A percentile compares a stretch with the other conserved stretches of the same genome.
These are phyloP conservation scores for Phyllotreta striolata DNA, from an alignment of 2,888 invertebrate genomes.

Conservation along the genomic window DNA sequence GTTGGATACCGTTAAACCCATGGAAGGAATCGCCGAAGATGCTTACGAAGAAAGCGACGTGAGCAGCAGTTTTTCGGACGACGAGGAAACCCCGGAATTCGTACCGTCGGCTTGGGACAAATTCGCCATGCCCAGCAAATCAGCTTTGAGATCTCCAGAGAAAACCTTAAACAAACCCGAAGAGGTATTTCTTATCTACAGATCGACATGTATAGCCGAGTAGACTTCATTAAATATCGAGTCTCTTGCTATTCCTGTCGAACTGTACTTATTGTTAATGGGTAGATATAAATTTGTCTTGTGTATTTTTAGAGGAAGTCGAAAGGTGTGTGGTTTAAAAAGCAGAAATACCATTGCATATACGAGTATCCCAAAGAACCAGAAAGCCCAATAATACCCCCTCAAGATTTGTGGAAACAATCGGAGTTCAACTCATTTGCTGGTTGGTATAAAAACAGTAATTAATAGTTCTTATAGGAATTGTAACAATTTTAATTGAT, in stretches of 20 bases:
- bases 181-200: constrained; percentile 38
- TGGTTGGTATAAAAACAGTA: constrained; percentile 60
- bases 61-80: constrained; percentile 64
- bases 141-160: constrained; percentile 72
- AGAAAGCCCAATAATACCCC: constrained; percentile 59
- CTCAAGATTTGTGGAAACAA: constrained; percentile 58
- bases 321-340: constrained; percentile 76
- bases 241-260: too few relatives aligned
- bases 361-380: constrained; percentile 84
- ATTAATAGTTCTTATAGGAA: too few relatives aligned
- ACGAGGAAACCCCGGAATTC: constrained; percentile 74
- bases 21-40: constrained; percentile 56
- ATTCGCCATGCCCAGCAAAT: constrained; percentile 77
- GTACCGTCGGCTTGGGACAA: constrained; percentile 85
- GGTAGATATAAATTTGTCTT: too few relatives aligned
- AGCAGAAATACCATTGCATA: constrained; percentile 83
- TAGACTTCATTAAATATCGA: constrained; percentile 2
- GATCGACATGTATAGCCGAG: neutral
- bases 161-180: constrained; percentile 58
- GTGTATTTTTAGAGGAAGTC: constrained; percentile 52
- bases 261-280: too few relatives aligned
- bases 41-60: constrained; percentile 52
- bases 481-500: neutral
- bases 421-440: constrained; percentile 57
- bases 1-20: constrained; percentile 50